Base-by-base conservation (phyloP, 2,113 vertebrate genomes). In the Nothoprocta pentlandii region DNA sequence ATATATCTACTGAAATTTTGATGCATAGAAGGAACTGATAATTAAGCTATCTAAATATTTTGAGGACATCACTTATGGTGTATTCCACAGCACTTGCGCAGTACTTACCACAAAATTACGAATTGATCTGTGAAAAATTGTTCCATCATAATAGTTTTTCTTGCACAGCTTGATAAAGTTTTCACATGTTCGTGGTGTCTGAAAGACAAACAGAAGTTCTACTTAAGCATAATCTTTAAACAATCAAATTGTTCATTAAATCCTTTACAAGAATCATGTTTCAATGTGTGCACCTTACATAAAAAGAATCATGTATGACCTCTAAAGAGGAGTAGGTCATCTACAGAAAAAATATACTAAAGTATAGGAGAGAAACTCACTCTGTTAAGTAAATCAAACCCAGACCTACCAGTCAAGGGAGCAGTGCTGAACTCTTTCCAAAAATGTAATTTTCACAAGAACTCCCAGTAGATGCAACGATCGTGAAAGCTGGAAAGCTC, bases 81-180 rank as follows among this genome's bases (percentile, higher is more conserved):
- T 12, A 49, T 68, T 49, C 63, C 9, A 28, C 6, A 17, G 28
- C 15, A 51, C 32, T 12, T 28, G 39, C 63, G 22, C 14, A 16
- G 28, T 30, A 93, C 98, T 97, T 92, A 99, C 99, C 98, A 99
- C 99, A 64, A 99, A 99, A 92, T 99, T 99, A 62, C 99, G 95
- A 94, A 99, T 99, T 78, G 99, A 99, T 75, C 99, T 98, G 97
- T 99, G 99, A 96, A 99, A 99, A 91, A 98, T 28, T 0, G 99
- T 99, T 53, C 98, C 98, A 0, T 99, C 98, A 0, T 99, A 99
- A 80, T 99, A 99, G 70, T 98, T 97, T 90, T 98, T 99, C 90
- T 99, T 99, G 96, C 99, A 99, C 85, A 99, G 96, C 62, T 98
- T 98, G 96, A 98, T 98, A 86, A 99, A 99, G 96, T 99, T 99